Evolutionary conservation across 2,113 vertebrate species (phyloP).

Genomic region (Peromyscus polionotus): DNA sequence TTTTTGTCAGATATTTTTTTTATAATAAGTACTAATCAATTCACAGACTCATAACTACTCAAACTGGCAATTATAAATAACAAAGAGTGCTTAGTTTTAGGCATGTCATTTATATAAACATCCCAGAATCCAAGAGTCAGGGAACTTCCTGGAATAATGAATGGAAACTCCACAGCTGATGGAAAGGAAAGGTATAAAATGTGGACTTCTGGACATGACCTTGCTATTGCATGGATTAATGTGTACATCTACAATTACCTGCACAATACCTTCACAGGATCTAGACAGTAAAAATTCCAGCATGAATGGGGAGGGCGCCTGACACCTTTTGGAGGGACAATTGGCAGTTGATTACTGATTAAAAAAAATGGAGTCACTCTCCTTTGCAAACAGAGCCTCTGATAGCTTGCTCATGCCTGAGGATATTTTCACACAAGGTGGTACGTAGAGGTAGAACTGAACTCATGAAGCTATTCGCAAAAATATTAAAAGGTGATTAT

Average conservation of each 20-base stretch:
- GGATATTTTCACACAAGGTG: no score
- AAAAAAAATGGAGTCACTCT: background rate
- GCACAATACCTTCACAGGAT: background rate
- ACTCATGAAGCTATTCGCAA: background rate
- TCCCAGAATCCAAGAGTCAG: background rate
- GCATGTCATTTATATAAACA: background rate
- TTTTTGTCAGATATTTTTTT: background rate
- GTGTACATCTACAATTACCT: background rate
- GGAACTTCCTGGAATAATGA: background rate
- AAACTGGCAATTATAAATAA: background rate
- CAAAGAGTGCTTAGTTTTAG: background rate
- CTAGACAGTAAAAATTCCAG: background rate
- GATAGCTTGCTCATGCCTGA: background rate
- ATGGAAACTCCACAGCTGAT: rapidly evolving
- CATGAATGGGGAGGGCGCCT: no score
- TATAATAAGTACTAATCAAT: background rate
- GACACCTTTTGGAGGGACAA: no score
- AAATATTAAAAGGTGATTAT: background rate
- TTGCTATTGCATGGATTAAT: rapidly evolving
- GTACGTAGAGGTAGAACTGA: background rate
- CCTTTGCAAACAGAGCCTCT: background rate
- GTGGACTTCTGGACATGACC: background rate
- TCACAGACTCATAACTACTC: background rate
- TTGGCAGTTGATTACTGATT: background rate
- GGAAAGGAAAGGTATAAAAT: background rate